Evolutionary conservation across 1,140 invertebrate genomes (phyloP).

Genomic region (Berghia stephanieae): DNA sequence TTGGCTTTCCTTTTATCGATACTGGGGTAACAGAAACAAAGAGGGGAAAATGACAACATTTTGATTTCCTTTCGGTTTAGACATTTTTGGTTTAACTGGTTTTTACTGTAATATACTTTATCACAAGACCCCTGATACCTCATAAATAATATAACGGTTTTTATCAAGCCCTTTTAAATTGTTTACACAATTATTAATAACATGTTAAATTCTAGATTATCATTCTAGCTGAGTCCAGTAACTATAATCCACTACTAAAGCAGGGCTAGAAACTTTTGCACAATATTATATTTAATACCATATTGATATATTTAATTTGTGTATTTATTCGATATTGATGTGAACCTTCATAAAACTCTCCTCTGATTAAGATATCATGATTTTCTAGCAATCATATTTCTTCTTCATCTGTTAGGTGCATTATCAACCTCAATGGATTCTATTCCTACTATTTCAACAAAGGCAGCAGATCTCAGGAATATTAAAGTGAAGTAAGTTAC

Average conservation of each 20-base stretch:
- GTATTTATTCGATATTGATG: background rate
- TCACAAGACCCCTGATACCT: too few relatives aligned
- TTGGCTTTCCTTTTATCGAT: too few relatives aligned
- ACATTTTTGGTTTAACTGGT: too few relatives aligned
- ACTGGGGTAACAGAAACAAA: too few relatives aligned
- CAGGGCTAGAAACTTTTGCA: background rate
- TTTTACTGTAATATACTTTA: too few relatives aligned
- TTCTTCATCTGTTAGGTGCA: constrained; percentile 35
- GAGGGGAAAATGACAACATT: too few relatives aligned
- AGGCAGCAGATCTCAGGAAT: constrained; percentile 46
- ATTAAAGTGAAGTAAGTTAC: constrained; percentile 43
- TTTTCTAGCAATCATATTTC: constrained; percentile 1
- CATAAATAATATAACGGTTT: too few relatives aligned
- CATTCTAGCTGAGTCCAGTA: background rate
- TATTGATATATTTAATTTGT: background rate
- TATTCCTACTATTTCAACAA: constrained; percentile 50
- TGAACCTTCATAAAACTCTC: background rate
- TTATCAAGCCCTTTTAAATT: too few relatives aligned
- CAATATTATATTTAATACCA: background rate
- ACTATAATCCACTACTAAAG: background rate
- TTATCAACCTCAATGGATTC: constrained; percentile 53
- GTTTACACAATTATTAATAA: too few relatives aligned
- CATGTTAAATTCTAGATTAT: background rate
- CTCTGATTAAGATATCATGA: background rate
- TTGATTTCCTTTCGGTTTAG: too few relatives aligned